Percentiles rank a stretch among this genome's conserved stretches.
Evolutionary conservation across 2,797 vertebrate genomes (phyloP).

Genomic region (Podarcis siculus): DNA sequence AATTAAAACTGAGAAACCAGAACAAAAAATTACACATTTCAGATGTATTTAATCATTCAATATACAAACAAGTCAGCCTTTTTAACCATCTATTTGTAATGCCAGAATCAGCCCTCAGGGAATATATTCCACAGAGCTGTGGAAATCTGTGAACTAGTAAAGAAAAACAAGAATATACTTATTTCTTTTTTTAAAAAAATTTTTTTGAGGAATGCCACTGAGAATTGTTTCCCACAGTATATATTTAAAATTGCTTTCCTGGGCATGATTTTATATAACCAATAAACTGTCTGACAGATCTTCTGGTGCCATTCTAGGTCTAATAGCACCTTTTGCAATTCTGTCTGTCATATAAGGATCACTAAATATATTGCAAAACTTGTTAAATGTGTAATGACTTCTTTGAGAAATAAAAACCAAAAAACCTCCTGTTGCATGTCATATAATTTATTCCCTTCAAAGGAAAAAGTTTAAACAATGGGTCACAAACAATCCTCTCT

Average conservation of each 20-base stretch:
- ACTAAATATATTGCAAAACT: background rate
- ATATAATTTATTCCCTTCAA: background rate
- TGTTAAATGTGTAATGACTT: background rate
- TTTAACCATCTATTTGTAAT: background rate
- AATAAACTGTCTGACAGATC: background rate
- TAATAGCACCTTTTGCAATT: conserved; percentile 16
- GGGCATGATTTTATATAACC: conserved; percentile 13
- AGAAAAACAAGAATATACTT: background rate
- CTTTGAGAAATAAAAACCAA: background rate
- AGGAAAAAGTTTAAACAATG: too few relatives aligned
- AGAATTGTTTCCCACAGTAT: background rate
- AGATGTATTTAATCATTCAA: background rate
- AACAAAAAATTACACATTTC: background rate
- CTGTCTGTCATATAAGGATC: background rate
- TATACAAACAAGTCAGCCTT: background rate
- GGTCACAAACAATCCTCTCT: too few relatives aligned
- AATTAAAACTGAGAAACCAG: background rate
- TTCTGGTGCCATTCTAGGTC: background rate
- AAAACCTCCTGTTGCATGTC: background rate
- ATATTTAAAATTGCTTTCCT: conserved; percentile 5
- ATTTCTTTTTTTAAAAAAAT: too few relatives aligned
- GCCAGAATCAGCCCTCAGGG: background rate
- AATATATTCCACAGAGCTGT: background rate
- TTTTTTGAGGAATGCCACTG: background rate
- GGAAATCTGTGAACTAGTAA: background rate